Conservation (phyloP, 2,113 vertebrate genomes). For the Narcine bancroftii region DNA sequence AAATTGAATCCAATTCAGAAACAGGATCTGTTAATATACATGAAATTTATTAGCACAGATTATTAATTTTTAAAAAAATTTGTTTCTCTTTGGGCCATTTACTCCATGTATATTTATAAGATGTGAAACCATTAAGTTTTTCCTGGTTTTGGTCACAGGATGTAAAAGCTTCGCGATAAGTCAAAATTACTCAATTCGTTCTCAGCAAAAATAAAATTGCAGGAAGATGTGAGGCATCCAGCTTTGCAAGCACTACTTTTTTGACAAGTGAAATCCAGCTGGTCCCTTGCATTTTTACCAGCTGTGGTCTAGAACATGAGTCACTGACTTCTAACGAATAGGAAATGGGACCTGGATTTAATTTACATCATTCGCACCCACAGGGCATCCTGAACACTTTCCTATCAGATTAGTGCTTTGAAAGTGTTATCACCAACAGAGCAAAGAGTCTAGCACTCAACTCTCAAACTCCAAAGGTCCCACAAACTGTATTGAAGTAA, state of each 20-base stretch:
- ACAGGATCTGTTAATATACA: background rate
- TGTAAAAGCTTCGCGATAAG: background rate
- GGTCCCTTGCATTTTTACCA: background rate
- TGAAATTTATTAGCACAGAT: background rate
- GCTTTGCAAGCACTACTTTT: background rate
- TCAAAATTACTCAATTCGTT: background rate
- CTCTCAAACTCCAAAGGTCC: background rate
- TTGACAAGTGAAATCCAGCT: background rate
- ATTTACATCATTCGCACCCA: background rate
- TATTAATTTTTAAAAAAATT: background rate
- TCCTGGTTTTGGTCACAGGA: background rate
- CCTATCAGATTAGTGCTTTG: background rate
- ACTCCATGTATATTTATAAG: background rate
- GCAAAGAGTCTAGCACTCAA: background rate
- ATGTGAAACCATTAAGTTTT: background rate
- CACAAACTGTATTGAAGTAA: background rate
- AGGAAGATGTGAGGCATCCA: background rate
- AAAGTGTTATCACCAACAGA: background rate
- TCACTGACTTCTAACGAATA: background rate
- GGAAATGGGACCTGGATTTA: background rate
- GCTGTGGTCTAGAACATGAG: background rate
- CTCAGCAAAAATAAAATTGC: background rate
- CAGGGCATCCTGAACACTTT: background rate
- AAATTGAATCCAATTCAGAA: too few species aligned
- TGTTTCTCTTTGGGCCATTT: background rate